phyloP scores from a whole-genome alignment of 2,113 vertebrate species.

The Larimichthys polyactis region DNA sequence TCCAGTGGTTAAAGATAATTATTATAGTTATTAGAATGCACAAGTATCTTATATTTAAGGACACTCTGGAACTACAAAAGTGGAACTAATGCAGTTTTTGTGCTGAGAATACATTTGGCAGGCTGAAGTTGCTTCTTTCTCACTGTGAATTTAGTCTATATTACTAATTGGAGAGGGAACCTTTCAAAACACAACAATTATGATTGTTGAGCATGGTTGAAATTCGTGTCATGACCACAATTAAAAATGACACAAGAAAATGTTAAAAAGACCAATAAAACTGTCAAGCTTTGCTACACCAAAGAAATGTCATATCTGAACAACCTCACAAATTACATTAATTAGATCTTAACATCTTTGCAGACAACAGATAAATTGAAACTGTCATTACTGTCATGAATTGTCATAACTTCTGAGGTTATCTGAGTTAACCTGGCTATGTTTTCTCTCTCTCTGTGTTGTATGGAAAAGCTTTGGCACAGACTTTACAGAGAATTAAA shows the following conservation, averaged over 20 bases:
- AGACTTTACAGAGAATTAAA: neutral
- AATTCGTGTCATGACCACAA: neutral
- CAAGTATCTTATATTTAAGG: neutral
- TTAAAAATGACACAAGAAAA: neutral
- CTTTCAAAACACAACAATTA: neutral
- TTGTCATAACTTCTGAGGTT: neutral
- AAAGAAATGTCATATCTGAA: neutral
- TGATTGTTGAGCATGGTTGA: neutral
- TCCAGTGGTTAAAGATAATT: slow-evolving; percentile 3
- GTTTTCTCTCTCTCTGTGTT: neutral
- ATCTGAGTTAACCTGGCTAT: neutral
- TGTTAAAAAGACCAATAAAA: neutral
- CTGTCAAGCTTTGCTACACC: neutral
- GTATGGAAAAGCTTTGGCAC: neutral
- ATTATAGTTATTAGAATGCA: neutral
- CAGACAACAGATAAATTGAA: slow-evolving; percentile 11
- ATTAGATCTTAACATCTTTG: neutral
- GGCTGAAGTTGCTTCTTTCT: neutral
- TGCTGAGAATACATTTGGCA: neutral
- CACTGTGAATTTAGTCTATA: neutral
- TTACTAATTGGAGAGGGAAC: neutral
- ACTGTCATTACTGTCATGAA: too few species aligned
- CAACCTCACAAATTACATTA: neutral
- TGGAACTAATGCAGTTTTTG: neutral
- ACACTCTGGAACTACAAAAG: neutral